Evolutionary conservation across 2,797 vertebrate species (phyloP), one percentile per base, ranked within the genome.

Genomic region (Neopelma chrysocephalum): DNA sequence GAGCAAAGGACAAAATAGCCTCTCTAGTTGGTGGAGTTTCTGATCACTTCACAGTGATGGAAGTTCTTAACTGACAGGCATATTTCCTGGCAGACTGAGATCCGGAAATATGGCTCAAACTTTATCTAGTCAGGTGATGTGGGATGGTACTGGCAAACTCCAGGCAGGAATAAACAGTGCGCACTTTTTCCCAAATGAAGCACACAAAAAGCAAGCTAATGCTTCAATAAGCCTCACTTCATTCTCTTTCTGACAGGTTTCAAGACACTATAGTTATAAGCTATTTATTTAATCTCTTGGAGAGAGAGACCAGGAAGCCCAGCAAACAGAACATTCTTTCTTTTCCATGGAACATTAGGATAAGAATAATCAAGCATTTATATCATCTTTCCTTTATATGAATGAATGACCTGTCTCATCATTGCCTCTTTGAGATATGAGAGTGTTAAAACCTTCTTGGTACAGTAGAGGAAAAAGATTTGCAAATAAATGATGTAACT

Each of bases 71-170:
- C 8, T 42, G 18, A 50, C 19, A 71, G 12, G 10, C 3, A 3
- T 12, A 32, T 64, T 83, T 81, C 20, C 48, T 26, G 40, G 11
- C 22, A 86, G 34, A 29, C 11, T 51, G 25, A 88, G 21, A 20
- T 25, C 18, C 1, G 2, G 45, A 57, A 13, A 17, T 17, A 15
- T 5, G 4, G 8, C 32, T 10, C 1, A 0, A 56, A 60, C 34
- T 17, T 36, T 54, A 19, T 8, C 8, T 23, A 32, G 10, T 48
- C 12, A 84, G 27, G 12, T 34, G 12, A 47, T 47, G 5, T 36
- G 38, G 13, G 26, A 53, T 13, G 5, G 11, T 25, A 48, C 11
- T 18, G 61, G 19, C 23, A 75, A n/a, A 66, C 27, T 57, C 42
- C 43, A 50, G 20, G 10, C 21, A 82, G 6, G 6, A 14, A 40